Evolutionary conservation across 2,113 vertebrate genomes (phyloP), one percentile per base, ranked within the genome.

Genomic region (Aplodontia rufa): DNA sequence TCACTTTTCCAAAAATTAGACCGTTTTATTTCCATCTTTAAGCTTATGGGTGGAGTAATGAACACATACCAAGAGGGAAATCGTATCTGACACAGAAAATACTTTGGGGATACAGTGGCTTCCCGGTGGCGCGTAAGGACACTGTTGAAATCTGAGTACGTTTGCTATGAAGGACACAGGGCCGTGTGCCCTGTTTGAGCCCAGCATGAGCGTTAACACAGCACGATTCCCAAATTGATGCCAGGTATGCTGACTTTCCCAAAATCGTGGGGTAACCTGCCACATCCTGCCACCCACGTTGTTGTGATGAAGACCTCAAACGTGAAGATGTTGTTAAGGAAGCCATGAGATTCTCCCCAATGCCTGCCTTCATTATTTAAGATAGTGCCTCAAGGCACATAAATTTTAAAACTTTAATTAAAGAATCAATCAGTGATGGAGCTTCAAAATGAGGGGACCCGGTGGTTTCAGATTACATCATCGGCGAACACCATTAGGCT

Each of bases 341-440:
- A 94, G 45, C 47, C n/a, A 30, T 2, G 47, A 95, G 42, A 19
- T 42, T 95, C 93, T 97, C 78, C 68, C 79, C 30, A 19, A 10
- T 55, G 91, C 76, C 71, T 69, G 0, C 37, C 51, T 83, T 69
- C 20, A 8, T 93, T 95, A 91, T 90, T 94, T 97, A 96, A 97
- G 79, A 93, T 24, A 81, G 30, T 81, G 82, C 97, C 91, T 92
- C 47, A 14, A 75, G 95, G 91, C 89, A 92, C 93, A 53, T 88
- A 91, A 95, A 86, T 92, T 86, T 91, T 91, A 86, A 92, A 97
- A 58, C 76, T 89, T 97, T 94, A 96, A 97, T 97, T 91, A 96
- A 97, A 94, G 94, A 94, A 82, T 95, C 68, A 89, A 60, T 87
- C 74, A 51, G 87, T 10, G 66, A 82, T 55, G 88, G 71, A 94